Evolutionary conservation across 2,797 vertebrate genomes (phyloP).

Genomic region (Loris lydekkerianus): DNA sequence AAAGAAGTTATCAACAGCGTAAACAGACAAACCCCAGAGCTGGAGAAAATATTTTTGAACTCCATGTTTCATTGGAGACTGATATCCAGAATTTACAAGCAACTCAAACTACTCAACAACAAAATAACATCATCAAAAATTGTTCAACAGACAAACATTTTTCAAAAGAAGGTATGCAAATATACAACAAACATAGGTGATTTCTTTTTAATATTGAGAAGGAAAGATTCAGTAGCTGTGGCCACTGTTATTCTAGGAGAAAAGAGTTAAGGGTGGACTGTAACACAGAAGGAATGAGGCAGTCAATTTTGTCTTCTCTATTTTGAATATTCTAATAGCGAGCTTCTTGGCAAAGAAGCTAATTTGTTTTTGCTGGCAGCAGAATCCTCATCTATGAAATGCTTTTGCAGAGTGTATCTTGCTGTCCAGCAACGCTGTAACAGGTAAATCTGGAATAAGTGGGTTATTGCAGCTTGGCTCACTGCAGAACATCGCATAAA

Average conservation of each 20-base stretch:
- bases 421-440: background rate
- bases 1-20: no score
- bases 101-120: no score
- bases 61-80: no score
- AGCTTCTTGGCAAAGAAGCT: background rate
- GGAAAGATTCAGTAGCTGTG: background rate
- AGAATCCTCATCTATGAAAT: background rate
- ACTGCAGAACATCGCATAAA: background rate
- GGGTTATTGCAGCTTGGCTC: background rate
- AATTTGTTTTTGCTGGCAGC: background rate
- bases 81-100: no score
- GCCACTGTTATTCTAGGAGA: background rate
- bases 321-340: background rate
- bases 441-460: background rate
- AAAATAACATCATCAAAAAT: no score
- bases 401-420: background rate
- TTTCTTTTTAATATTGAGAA: background rate
- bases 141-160: no score
- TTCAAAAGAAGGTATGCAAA: no score
- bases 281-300: background rate
- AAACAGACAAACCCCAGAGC: no score
- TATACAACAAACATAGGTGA: no score
- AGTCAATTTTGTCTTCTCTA: background rate
- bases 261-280: no score
- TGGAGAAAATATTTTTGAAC: no score